A percentile compares a stretch with the other conserved stretches of the same genome.
Evolutionary conservation across 2,888 invertebrate species (phyloP).

Genomic region (Hemistola chrysoprasaria): DNA sequence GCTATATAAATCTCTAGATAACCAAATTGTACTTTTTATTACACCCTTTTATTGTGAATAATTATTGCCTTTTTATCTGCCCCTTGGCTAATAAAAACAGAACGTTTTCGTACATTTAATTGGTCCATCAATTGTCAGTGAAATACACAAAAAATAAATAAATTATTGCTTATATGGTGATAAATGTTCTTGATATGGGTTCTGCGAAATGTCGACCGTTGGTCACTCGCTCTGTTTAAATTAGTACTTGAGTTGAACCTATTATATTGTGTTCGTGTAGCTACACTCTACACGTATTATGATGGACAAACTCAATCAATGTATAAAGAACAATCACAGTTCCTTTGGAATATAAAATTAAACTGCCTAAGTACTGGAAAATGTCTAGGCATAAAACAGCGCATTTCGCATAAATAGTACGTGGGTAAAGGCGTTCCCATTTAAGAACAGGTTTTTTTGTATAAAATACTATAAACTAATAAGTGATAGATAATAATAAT

Average conservation of each 20-base stretch:
- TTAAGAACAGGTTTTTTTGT: no score
- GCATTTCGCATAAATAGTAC: no score
- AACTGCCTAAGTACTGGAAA: no score
- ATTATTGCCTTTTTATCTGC: constrained; percentile 17
- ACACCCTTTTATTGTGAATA: constrained; percentile 10
- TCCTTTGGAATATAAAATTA: no score
- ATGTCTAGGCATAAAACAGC: no score
- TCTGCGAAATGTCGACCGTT: constrained; percentile 26
- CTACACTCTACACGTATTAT: no score
- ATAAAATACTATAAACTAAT: no score
- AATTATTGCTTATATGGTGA: constrained; percentile 22
- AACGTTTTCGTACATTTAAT: constrained; percentile 30
- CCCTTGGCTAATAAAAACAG: constrained; percentile 19
- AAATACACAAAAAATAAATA: constrained; percentile 26
- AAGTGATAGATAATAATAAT: no score
- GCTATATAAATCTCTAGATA: no score
- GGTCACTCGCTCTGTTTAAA: constrained; percentile 16
- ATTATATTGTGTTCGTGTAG: constrained; percentile 1
- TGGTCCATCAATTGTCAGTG: constrained; percentile 36
- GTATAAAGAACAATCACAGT: no score
- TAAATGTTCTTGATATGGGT: constrained; percentile 25
- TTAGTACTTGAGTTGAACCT: constrained; percentile 7
- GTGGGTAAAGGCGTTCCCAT: no score
- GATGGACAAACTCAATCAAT: no score
- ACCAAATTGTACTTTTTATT: neutral